phyloP scores from a whole-genome alignment of 2,797 vertebrate genomes.

The Choloepus didactylus region DNA sequence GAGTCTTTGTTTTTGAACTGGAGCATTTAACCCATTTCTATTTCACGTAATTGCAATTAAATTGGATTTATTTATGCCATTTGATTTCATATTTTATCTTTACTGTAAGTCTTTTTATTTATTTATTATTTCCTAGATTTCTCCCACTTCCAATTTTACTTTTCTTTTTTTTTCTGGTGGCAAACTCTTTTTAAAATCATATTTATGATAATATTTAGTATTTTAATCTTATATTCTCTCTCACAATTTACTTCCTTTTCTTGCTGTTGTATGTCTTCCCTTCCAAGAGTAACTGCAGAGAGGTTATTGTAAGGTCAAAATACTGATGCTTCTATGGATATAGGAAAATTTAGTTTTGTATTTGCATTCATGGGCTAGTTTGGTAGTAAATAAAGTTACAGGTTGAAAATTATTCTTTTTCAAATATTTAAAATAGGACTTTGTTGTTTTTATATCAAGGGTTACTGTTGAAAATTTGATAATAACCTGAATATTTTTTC shows the following conservation, averaged over 20 bases:
- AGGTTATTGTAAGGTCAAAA: not conserved
- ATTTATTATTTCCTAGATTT: not conserved
- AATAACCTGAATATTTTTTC: not conserved
- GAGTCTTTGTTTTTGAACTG: not conserved
- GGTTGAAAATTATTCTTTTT: not conserved
- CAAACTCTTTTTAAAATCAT: not conserved
- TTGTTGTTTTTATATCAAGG: not conserved
- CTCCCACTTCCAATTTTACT: not conserved
- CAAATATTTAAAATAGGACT: not conserved
- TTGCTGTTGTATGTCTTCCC: not conserved
- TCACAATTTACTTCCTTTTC: not conserved
- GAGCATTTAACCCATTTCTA: not conserved
- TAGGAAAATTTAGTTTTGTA: not conserved
- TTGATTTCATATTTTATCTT: not conserved
- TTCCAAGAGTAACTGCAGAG: not conserved
- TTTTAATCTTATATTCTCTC: not conserved
- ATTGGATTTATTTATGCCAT: not conserved
- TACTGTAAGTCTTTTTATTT: not conserved
- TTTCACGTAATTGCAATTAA: not conserved
- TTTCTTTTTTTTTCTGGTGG: not conserved
- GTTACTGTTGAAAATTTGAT: not conserved
- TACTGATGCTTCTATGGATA: not conserved
- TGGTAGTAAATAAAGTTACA: not conserved
- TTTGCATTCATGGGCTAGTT: not conserved
- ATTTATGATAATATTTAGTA: not conserved